phyloP scores from a whole-genome alignment of 2,888 invertebrate species.

The Sphaerophoria rueppellii region DNA sequence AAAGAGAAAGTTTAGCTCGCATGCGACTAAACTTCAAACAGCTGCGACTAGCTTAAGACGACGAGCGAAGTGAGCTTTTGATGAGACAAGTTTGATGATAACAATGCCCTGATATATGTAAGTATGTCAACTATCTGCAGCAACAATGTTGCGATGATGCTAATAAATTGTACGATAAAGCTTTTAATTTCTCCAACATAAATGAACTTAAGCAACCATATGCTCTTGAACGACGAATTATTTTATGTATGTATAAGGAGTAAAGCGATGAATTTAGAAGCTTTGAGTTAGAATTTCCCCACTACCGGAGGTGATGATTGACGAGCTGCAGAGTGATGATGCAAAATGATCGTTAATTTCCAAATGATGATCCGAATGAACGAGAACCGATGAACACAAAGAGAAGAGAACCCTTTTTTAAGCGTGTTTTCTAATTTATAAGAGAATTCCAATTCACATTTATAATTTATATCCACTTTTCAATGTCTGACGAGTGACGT shows the following conservation, averaged over 20 bases:
- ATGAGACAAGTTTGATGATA: conserved; percentile 4
- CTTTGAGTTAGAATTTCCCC: neutral
- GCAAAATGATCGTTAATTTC: neutral
- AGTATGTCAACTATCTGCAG: conserved; percentile 1
- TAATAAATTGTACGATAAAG: too few relatives aligned
- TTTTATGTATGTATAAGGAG: neutral
- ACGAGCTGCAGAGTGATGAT: conserved; percentile 1
- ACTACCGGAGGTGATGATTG: conserved; percentile 1
- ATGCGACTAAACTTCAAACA: neutral
- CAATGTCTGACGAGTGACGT: neutral
- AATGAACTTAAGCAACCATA: conserved; percentile 8
- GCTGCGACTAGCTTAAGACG: neutral
- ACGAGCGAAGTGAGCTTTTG: neutral
- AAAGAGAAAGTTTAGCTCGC: neutral
- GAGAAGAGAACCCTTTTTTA: neutral
- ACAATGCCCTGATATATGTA: neutral
- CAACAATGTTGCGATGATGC: conserved; percentile 2
- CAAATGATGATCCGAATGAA: neutral
- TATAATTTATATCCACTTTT: neutral
- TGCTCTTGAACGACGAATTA: conserved; percentile 7
- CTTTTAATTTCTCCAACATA: conserved; percentile 5
- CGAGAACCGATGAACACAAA: neutral
- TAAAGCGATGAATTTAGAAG: conserved; percentile 4
- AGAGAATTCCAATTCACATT: neutral
- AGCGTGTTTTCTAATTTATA: neutral